phyloP scores from a whole-genome alignment of 2,113 vertebrate species.

The Gopherus flavomarginatus region DNA sequence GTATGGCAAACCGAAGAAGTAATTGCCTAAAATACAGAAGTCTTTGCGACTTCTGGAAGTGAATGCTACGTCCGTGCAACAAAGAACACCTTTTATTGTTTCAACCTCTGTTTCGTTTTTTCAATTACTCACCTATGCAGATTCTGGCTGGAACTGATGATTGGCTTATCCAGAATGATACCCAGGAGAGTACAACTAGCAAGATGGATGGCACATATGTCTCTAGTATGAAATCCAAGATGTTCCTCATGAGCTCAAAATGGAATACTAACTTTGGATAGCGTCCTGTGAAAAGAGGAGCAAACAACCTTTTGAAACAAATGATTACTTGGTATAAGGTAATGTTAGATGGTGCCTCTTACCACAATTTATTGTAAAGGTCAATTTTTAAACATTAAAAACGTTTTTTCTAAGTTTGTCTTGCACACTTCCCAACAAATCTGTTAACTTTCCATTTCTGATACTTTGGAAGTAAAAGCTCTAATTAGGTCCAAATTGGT shows the following conservation, averaged over 20 bases:
- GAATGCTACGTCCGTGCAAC: rapidly evolving
- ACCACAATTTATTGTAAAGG: not conserved
- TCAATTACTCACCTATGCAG: conserved; percentile 86
- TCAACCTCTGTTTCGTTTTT: not conserved
- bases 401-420: not conserved
- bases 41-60: not conserved
- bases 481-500: not conserved
- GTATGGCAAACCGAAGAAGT: not conserved
- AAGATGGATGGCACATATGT: conserved; percentile 92
- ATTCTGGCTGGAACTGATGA: conserved; percentile 92
- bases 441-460: not conserved
- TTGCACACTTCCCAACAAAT: not conserved
- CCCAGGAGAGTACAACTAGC: conserved; percentile 92
- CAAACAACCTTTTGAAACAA: conserved; percentile 1
- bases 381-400: not conserved
- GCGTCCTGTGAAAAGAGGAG: conserved; percentile 70
- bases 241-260: conserved; percentile 91
- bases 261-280: conserved; percentile 92
- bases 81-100: not conserved
- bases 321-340: not conserved
- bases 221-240: conserved; percentile 92
- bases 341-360: not conserved
- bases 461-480: not conserved
- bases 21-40: not conserved
- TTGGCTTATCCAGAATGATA: conserved; percentile 93